Evolutionary conservation across 2,888 invertebrate species (phyloP).

Genomic region (Epinotia ramella): DNA sequence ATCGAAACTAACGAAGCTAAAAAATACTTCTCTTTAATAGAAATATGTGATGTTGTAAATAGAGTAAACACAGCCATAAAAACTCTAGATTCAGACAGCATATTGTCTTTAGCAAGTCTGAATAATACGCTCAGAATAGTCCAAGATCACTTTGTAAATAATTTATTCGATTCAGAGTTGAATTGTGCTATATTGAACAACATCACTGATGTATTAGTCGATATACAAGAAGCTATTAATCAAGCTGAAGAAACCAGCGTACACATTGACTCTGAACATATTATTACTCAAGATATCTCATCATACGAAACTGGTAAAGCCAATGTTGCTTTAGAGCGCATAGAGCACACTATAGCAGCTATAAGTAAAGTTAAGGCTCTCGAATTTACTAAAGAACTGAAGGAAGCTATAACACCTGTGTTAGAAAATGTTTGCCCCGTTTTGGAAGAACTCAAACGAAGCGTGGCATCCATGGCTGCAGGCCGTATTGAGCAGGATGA

Average conservation of each 20-base stretch:
- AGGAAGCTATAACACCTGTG: conserved; percentile 55
- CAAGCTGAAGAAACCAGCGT: conserved; percentile 66
- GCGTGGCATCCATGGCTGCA: conserved; percentile 66
- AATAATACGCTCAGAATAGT: conserved; percentile 71
- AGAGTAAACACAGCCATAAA: conserved; percentile 70
- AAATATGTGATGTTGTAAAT: conserved; percentile 73
- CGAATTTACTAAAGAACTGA: conserved; percentile 61
- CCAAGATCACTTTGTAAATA: conserved; percentile 64
- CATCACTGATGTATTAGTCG: conserved; percentile 63
- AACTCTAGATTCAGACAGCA: conserved; percentile 62
- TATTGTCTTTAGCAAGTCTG: conserved; percentile 67
- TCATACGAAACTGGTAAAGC: conserved; percentile 58
- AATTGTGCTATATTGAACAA: conserved; percentile 67
- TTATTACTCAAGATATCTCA: conserved; percentile 56
- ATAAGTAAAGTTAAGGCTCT: conserved; percentile 65
- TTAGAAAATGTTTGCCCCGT: conserved; percentile 69
- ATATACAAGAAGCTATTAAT: conserved; percentile 69
- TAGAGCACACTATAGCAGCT: conserved; percentile 70
- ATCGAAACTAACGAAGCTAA: conserved; percentile 79
- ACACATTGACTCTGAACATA: conserved; percentile 66
- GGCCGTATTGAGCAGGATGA: conserved; percentile 49
- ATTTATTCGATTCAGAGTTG: conserved; percentile 68
- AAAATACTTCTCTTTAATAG: conserved; percentile 72
- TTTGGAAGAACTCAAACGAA: conserved; percentile 71
- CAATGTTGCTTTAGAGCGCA: conserved; percentile 65